Conservation (phyloP, 2,797 vertebrate species). For the Coilia nasus region DNA sequence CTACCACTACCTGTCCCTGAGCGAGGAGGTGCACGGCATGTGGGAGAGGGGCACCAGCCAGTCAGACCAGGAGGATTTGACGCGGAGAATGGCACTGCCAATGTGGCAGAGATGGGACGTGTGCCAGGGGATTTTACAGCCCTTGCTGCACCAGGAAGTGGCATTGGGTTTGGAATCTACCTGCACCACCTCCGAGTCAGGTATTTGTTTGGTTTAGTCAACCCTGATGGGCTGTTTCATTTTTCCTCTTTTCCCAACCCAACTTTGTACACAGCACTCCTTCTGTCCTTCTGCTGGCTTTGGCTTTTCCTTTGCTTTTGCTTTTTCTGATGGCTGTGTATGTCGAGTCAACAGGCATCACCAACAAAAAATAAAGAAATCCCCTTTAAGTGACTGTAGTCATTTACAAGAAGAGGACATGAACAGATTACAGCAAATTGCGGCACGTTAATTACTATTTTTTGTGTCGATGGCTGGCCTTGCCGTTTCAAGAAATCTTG, state of each 20-base stretch:
- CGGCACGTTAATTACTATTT: no score
- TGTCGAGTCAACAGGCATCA: no score
- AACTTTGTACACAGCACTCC: neutral
- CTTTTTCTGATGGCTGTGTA: no score
- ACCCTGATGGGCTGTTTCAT: neutral
- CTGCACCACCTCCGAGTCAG: neutral
- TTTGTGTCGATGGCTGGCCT: no score
- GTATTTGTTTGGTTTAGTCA: neutral
- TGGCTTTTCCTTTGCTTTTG: no score
- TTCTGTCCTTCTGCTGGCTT: neutral
- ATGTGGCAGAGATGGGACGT: constrained; percentile 72
- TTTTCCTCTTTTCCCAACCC: neutral
- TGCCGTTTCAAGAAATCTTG: no score
- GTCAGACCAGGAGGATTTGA: constrained; percentile 61
- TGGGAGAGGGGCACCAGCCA: constrained; percentile 61
- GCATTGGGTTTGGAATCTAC: neutral
- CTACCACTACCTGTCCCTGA: constrained; percentile 70
- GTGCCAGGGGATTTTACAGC: constrained; percentile 44
- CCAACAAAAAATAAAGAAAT: no score
- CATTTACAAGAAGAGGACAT: no score
- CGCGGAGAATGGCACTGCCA: constrained; percentile 73
- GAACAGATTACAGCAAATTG: no score
- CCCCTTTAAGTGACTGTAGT: no score
- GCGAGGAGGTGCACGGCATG: constrained; percentile 54
- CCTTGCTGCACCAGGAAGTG: constrained; percentile 12